Percentiles rank a stretch among this genome's conserved stretches.
Conservation (phyloP, 2,113 vertebrate genomes). For the Tringa solitaria region DNA sequence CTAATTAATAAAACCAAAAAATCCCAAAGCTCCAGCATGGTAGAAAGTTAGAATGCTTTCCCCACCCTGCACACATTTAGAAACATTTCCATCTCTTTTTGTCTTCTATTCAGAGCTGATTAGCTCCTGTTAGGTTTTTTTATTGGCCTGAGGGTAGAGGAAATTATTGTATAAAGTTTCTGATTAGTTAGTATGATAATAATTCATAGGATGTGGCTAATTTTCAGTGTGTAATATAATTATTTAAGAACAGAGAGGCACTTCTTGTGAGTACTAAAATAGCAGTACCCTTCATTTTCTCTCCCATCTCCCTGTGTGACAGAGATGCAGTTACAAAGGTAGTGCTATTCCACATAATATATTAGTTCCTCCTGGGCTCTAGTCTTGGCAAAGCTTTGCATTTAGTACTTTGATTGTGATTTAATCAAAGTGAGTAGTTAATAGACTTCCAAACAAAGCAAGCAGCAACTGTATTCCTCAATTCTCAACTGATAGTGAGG, state of each 20-base stretch:
- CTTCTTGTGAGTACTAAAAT: neutral
- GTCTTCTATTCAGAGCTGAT: neutral
- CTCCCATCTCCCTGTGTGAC: neutral
- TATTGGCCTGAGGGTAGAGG: neutral
- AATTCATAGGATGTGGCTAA: neutral
- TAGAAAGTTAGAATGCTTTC: neutral
- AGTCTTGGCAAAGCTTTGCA: neutral
- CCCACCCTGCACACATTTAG: neutral
- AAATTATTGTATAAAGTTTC: conserved; percentile 1
- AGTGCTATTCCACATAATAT: neutral
- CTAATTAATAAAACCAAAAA: neutral
- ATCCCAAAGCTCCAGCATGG: neutral
- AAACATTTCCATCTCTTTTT: neutral
- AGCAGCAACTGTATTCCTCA: neutral
- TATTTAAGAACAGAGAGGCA: neutral
- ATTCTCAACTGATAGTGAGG: neutral
- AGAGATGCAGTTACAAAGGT: neutral
- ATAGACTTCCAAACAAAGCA: neutral
- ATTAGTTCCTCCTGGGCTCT: neutral
- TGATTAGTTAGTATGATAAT: neutral
- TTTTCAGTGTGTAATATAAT: neutral
- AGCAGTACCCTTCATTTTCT: neutral
- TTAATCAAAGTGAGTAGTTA: neutral
- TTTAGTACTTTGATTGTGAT: neutral
- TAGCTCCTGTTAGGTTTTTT: neutral